Conservation (phyloP, 2,888 invertebrate species). For the Scelioninae gen. 1 region DNA sequence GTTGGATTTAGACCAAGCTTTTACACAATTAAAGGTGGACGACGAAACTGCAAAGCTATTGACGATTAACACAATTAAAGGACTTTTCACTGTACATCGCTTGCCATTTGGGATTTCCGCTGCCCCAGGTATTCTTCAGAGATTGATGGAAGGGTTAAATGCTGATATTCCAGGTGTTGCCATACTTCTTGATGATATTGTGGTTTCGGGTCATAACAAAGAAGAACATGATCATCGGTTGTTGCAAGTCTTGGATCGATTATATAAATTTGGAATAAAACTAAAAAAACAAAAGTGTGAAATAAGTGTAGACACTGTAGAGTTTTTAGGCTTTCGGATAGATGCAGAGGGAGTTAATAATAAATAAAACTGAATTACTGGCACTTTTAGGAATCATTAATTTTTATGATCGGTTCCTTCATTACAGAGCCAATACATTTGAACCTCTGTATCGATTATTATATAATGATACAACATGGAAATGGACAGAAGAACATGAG, state of each 20-base stretch:
- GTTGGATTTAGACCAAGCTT: too few relatives aligned
- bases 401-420: constrained; percentile 10
- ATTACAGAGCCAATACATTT: background rate
- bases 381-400: constrained; percentile 3
- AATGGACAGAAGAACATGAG: constrained; percentile 10
- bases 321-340: too few relatives aligned
- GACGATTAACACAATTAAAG: background rate
- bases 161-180: background rate
- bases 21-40: background rate
- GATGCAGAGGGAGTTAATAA: background rate
- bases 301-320: too few relatives aligned
- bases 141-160: background rate
- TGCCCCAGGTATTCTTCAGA: background rate
- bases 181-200: background rate
- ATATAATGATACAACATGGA: background rate
- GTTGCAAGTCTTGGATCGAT: too few relatives aligned
- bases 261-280: background rate
- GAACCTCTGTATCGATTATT: constrained; percentile 14
- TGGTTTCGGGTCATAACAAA: too few relatives aligned
- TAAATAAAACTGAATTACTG: background rate
- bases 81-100: background rate
- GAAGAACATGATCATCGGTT: too few relatives aligned
- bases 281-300: background rate
- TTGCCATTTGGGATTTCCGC: constrained; percentile 6
- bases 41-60: background rate